phyloP scores from a whole-genome alignment of 2,888 invertebrate species.

The Trichogramma dendrolimi region DNA sequence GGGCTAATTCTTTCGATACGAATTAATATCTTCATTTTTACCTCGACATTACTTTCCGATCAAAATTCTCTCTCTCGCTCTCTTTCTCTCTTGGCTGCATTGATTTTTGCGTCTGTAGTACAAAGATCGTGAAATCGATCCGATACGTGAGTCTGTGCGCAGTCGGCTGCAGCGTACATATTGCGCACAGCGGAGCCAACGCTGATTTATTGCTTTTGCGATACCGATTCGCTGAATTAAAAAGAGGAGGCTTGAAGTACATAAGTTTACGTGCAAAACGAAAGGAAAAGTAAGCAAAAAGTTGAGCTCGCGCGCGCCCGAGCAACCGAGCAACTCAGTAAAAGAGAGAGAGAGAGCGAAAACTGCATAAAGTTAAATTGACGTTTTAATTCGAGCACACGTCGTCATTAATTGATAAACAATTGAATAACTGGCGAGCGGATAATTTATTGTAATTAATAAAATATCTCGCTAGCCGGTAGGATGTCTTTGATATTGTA shows the following conservation, averaged over 20 bases:
- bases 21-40: too few species aligned
- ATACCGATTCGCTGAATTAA: constrained; percentile 17
- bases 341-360: constrained; percentile 1
- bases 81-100: background rate
- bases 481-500: too few species aligned
- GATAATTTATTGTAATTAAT: too few species aligned
- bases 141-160: background rate
- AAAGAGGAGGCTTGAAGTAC: background rate
- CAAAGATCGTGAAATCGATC: constrained; percentile 8
- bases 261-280: too few species aligned
- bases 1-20: background rate
- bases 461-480: too few species aligned
- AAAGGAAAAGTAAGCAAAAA: too few species aligned
- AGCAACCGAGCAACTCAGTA: too few species aligned
- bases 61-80: background rate
- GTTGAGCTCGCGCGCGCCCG: too few species aligned
- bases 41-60: background rate
- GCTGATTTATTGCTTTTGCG: constrained; percentile 15
- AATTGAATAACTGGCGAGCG: too few species aligned
- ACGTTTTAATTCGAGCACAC: constrained; percentile 8
- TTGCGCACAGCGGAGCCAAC: background rate
- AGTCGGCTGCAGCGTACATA: background rate
- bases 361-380: constrained; percentile 13
- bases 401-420: constrained; percentile 17
- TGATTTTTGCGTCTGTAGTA: background rate